Base-by-base conservation (phyloP, 2,888 invertebrate species). In the Pocota personata region DNA sequence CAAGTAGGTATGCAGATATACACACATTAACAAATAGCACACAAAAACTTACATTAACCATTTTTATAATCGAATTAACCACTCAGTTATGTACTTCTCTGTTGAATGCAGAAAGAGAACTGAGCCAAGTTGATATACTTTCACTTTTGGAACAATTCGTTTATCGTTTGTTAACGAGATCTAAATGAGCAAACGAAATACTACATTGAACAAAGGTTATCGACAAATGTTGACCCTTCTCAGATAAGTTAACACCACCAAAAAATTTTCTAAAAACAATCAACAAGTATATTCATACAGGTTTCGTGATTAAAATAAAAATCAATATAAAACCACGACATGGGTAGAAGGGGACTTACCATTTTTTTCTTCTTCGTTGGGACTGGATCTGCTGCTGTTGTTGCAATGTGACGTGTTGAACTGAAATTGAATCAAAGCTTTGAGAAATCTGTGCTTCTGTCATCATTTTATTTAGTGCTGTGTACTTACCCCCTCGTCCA, bases 331-430 rank as follows among this genome's bases (percentile, higher is more conserved):
- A 24, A n/a, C n/a, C n/a, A n/a, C n/a, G 24, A 24, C 2, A 24
- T 3, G 24, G 4, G 58, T 12, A 0, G 19, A 19, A 8, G 16
- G 8, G 21, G 4, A 30, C 83, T 88, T 67, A 88, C 88, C 88
- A 88, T 88, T 75, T 82, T 84, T 62, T 60, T 87, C 52, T 67
- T 73, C 27, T 75, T 69, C 1, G 64, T 37, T 27, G 60, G 48
- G n/a, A 64, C 71, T n/a, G 24, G 24, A 4, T 24, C 4, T 24
- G n/a, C n/a, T 40, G 35, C 27, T 16, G 58, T 21, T 55, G 72
- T 57, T 66, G 6, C 58, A 43, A 57, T 27, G 16, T 84, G 64
- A 80, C 75, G 84, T 60, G 71, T 71, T 60, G 60, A 71, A 76
- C 80, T 80, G 32, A 66, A 72, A 80, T 72, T 50, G 6, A 79